Evolutionary conservation across 2,113 vertebrate species (phyloP).

Genomic region (Talpa occidentalis): DNA sequence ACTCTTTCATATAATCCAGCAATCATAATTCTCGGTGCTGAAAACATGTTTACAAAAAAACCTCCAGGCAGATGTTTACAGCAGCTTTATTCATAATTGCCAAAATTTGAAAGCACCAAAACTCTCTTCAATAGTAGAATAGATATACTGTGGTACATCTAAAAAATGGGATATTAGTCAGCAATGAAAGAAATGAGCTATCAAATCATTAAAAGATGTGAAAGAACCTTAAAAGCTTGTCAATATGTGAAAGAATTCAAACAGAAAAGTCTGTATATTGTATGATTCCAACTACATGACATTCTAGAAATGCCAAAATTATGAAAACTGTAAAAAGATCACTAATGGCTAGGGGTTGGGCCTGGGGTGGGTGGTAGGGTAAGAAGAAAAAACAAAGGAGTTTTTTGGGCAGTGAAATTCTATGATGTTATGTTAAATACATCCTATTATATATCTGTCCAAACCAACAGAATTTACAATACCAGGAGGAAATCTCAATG

Average conservation of each 20-base stretch:
- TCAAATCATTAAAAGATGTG: background rate
- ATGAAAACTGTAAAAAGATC: background rate
- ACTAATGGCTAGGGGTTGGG: background rate
- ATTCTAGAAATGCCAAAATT: constrained; percentile 6
- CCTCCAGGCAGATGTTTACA: background rate
- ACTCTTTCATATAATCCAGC: background rate
- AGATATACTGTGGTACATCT: background rate
- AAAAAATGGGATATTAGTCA: background rate
- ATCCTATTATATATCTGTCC: background rate
- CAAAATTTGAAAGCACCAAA: background rate
- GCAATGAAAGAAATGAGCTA: background rate
- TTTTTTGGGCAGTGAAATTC: background rate
- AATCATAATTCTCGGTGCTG: background rate
- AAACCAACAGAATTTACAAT: background rate
- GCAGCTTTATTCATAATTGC: background rate
- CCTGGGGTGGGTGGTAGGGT: background rate
- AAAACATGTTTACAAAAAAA: background rate
- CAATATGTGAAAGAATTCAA: background rate
- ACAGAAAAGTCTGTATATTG: background rate
- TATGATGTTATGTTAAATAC: background rate
- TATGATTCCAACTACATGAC: background rate
- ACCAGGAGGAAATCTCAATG: background rate
- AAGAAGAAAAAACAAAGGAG: background rate
- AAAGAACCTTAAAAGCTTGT: background rate
- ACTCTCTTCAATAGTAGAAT: background rate